Evolutionary conservation across 2,797 vertebrate species (phyloP), one percentile per base, ranked within the genome.

Genomic region (Anomalospiza imberbis): DNA sequence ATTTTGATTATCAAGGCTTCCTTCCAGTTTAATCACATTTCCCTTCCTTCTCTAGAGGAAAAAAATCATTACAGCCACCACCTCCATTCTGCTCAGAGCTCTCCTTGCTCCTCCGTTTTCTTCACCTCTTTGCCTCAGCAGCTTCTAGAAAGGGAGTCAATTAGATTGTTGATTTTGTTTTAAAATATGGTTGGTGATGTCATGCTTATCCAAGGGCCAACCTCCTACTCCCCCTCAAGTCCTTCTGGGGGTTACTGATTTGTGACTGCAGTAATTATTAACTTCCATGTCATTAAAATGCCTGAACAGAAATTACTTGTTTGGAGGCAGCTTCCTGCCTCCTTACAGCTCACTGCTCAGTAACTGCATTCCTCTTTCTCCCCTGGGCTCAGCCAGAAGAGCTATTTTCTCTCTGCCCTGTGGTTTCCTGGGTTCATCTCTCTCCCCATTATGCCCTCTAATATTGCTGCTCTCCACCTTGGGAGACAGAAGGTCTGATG

Each of bases 21-120:
- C n/a, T 94, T 60, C 25, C 54, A 80, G 36, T 83, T 89, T 93
- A 94, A 94, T 93, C 93, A 89, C 40, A 94, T 90, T 93, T 91
- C 47, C 58, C 48, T 94, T 88, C 32, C 36, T 91, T 75, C 76
- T 91, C 54, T 79, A 25, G 60, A 72, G 72, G 28, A 82, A 88
- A 93, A 90, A 93, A 90, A 57, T 82, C 53, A 53, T 94, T 94
- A 91, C 29, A 85, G 47, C n/a, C 17, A 79, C 34, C 28, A 26
- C 34, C 17, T 42, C 53, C 48, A 42, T 53, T 90, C 74, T 76
- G 70, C 71, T 91, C 57, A 73, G 57, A 90, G 57, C 63, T 73
- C n/a, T 94, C 57, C 28, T 79, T 84, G 44, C 50, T 91, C 19
- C 50, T 80, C 31, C 0, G 0, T 74, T 93, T 76, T 79, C 77